A percentile compares a stretch with the other conserved stretches of the same genome.
Conservation (phyloP, 2,888 invertebrate species). For the Sipha maydis region DNA sequence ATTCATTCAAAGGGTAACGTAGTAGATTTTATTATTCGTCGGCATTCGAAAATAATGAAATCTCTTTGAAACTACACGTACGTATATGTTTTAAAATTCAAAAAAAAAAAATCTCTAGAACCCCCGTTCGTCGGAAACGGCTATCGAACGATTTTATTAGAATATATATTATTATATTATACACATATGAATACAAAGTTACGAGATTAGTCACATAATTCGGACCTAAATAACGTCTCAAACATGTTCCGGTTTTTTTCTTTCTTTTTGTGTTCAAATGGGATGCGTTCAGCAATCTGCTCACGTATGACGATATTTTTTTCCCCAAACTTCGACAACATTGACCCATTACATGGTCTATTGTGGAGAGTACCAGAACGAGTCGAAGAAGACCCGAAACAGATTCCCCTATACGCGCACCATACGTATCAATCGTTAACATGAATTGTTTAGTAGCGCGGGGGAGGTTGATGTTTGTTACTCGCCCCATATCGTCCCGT, state of each 20-base stretch:
- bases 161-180: no score
- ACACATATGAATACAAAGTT: neutral
- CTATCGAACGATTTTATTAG: no score
- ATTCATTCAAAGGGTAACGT: no score
- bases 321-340: neutral
- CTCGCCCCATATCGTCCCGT: neutral
- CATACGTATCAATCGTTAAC: slow-evolving; percentile 23
- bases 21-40: no score
- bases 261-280: slow-evolving; percentile 6
- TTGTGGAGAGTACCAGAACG: neutral
- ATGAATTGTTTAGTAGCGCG: slow-evolving; percentile 19
- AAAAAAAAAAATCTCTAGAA: no score
- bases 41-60: no score
- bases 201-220: slow-evolving; percentile 14
- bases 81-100: no score
- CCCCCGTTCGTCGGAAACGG: no score
- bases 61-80: no score
- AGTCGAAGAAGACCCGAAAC: neutral
- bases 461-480: neutral
- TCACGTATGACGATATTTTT: slow-evolving; percentile 19
- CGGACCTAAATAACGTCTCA: slow-evolving; percentile 13
- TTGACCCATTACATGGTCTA: slow-evolving; percentile 3
- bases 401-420: neutral
- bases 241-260: neutral
- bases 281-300: neutral